Conservation (phyloP, 2,888 invertebrate species). For the Caradrina clavipalpis region DNA sequence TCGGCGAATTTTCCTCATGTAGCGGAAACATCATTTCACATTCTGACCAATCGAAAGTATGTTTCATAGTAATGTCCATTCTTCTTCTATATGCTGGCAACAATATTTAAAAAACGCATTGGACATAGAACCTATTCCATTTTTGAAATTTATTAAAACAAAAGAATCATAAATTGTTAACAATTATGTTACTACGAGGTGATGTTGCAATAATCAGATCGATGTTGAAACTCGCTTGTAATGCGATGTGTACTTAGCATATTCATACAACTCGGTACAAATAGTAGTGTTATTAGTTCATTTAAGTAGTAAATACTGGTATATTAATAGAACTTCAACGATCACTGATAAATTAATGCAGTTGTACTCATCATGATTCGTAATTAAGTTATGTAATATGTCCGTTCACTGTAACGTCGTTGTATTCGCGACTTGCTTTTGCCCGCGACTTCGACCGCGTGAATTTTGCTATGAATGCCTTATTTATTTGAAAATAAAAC, state of each 20-base stretch:
- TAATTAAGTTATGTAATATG: conserved; percentile 14
- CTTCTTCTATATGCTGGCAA: background rate
- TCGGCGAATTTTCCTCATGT: background rate
- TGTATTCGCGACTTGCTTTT: background rate
- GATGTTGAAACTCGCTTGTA: conserved; percentile 14
- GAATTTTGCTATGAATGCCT: too few species aligned
- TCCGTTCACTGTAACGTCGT: background rate
- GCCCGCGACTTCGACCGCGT: too few species aligned
- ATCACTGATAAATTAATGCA: conserved; percentile 17
- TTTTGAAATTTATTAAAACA: background rate
- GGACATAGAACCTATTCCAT: too few species aligned
- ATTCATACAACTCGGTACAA: conserved; percentile 18
- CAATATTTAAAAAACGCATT: background rate
- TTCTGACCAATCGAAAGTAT: background rate
- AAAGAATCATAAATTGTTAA: background rate
- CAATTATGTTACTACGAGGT: background rate
- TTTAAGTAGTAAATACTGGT: conserved; percentile 28
- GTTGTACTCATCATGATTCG: conserved; percentile 15
- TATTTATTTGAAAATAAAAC: too few species aligned
- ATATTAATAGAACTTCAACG: conserved; percentile 34
- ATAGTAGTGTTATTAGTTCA: conserved; percentile 21
- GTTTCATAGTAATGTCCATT: background rate
- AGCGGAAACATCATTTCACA: background rate
- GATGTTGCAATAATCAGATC: conserved; percentile 11
- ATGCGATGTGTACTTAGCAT: conserved; percentile 22